phyloP scores from a whole-genome alignment of 2,113 vertebrate genomes.

The Zapus hudsonius region DNA sequence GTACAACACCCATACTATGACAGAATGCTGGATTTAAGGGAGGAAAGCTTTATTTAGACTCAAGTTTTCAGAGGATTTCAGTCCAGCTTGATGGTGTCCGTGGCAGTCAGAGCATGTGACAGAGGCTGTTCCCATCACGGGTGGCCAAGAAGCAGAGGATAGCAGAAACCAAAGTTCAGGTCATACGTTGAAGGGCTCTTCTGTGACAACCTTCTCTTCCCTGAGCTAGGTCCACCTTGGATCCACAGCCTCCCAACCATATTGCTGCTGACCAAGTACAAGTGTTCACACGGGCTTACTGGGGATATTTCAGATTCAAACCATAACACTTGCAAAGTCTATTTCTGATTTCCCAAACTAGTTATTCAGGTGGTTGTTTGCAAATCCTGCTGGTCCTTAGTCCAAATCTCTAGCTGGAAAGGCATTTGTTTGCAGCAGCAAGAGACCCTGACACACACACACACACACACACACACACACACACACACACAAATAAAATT shows the following conservation, averaged over 20 bases:
- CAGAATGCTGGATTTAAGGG: neutral
- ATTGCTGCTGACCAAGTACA: fast-evolving
- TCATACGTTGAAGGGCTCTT: too few relatives aligned
- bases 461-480: too few relatives aligned
- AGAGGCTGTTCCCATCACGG: neutral
- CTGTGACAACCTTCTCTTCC: neutral
- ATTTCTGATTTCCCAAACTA: neutral
- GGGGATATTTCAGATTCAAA: neutral
- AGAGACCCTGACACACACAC: too few relatives aligned
- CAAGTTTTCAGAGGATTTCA: neutral
- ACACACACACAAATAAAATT: neutral
- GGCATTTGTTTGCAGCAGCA: too few relatives aligned
- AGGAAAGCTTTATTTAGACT: neutral
- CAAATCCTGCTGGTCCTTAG: too few relatives aligned
- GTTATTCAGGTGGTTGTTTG: too few relatives aligned
- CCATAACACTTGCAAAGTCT: neutral
- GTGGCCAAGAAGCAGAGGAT: neutral
- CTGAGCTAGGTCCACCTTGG: too few relatives aligned
- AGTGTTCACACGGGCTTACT: neutral
- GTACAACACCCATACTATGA: too few relatives aligned
- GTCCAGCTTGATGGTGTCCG: neutral
- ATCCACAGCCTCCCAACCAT: neutral
- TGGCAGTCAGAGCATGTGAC: neutral
- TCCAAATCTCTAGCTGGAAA: too few relatives aligned
- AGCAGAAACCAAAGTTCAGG: too few relatives aligned